Base-by-base conservation (phyloP, 2,797 vertebrate species). In the Rhabdomys pumilio region DNA sequence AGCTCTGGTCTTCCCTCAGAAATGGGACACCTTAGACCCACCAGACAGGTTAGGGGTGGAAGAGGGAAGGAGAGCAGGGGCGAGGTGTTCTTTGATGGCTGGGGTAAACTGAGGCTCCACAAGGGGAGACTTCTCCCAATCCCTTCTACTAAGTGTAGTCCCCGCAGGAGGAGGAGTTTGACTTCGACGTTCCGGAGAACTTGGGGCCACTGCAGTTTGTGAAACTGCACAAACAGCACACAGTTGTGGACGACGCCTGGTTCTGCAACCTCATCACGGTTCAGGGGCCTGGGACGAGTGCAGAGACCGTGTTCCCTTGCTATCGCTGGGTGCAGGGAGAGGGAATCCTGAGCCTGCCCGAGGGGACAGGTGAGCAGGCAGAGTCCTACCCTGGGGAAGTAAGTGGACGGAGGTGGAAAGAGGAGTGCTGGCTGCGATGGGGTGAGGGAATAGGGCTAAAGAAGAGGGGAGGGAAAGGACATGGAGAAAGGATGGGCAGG, bases 361-460 rank as follows among this genome's bases (percentile, higher is more conserved):
- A 98, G 98, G 96, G 98, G 98, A 97, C 98, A 97, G 38, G 99
- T 99, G 91, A 98, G 97, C 31, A 2, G 75, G 7, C 53, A 1
- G 47, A 34, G 1, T 26, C 65, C 69, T 67, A 50, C 61, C 61
- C 44, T 57, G 47, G 34, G 50, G 8, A 29, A 24, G 50, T 26
- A 29, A 24, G 50, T 26, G 22, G 63, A 20, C 15, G 1, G 22
- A 31, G 29, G 10, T 31, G 61, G 29, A 65, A 44, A 24, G 11
- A 22, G 26, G 7, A 1, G 3, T 61, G 38, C 55, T 24, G n/a
- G 63, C 20, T 12, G 13, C 0, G 29, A 6, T 13, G 41, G 14
- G 15, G 0, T 4, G 41, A 2, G 34, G 31, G 73, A 19, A 1
- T 15, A 6, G 55, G 26, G 19, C 26, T 57, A 14, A 50, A 44